A percentile compares a stretch with the other conserved stretches of the same genome.
phyloP scores from a whole-genome alignment of 2,888 invertebrate genomes.

The Hypomecis atomaria region DNA sequence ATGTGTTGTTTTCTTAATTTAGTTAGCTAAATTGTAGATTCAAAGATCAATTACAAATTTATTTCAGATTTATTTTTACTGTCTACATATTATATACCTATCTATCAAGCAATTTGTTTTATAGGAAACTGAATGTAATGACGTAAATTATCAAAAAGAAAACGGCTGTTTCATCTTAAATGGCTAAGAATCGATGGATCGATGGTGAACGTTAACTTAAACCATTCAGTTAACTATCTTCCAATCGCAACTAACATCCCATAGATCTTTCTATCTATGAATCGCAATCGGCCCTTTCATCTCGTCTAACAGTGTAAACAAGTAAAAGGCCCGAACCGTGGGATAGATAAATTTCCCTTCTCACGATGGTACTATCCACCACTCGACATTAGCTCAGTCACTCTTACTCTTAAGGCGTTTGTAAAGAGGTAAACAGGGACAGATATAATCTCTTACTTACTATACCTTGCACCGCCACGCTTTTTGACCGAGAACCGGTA shows the following conservation, averaged over 20 bases:
- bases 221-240: constrained; percentile 10
- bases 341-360: constrained; percentile 42
- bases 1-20: too few species aligned
- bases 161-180: neutral
- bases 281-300: constrained; percentile 45
- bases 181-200: constrained; percentile 2
- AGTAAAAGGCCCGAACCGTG: constrained; percentile 46
- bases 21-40: too few species aligned
- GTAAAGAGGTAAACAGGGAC: too few species aligned
- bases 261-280: too few species aligned
- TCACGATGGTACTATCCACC: constrained; percentile 21
- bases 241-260: constrained; percentile 20
- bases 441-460: constrained; percentile 21
- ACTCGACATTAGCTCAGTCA: too few species aligned
- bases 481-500: constrained; percentile 63
- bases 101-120: too few species aligned
- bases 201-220: neutral
- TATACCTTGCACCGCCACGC: constrained; percentile 52
- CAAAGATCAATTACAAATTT: too few species aligned
- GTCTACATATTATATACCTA: too few species aligned
- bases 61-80: too few species aligned
- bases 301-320: constrained; percentile 47
- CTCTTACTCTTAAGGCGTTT: too few species aligned
- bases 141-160: neutral
- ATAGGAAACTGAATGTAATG: neutral